Conservation (phyloP, 2,888 invertebrate genomes). For the Ormyrus labotus region DNA sequence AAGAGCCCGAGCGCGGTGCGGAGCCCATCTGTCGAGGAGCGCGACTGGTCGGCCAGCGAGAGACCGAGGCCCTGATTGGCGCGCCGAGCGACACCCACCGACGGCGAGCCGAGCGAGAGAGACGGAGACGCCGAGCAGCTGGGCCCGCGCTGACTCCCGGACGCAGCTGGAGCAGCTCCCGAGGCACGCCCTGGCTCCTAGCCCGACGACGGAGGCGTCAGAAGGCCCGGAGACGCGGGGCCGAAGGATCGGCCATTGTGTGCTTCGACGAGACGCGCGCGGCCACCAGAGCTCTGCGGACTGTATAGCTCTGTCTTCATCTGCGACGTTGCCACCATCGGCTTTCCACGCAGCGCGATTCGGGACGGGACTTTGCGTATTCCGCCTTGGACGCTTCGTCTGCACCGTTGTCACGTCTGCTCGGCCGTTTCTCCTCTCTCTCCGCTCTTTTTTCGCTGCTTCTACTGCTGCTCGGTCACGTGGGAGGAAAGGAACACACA, state of each 20-base stretch:
- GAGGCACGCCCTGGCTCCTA: no score
- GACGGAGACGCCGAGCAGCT: no score
- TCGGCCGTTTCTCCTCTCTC: neutral
- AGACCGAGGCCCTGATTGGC: constrained; percentile 70
- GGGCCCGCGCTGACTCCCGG: no score
- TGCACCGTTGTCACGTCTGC: neutral
- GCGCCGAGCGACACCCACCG: constrained; percentile 40
- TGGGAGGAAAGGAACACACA: constrained; percentile 13
- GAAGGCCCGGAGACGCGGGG: no score
- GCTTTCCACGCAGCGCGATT: neutral
- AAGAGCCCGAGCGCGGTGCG: constrained; percentile 58
- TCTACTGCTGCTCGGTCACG: constrained; percentile 11
- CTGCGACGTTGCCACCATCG: constrained; percentile 49
- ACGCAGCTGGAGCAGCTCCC: no score
- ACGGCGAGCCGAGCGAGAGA: neutral
- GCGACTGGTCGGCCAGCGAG: constrained; percentile 67
- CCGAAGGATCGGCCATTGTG: no score
- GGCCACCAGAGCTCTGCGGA: constrained; percentile 20
- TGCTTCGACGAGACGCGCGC: constrained; percentile 7
- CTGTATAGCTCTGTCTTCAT: neutral
- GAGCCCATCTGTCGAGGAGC: constrained; percentile 69
- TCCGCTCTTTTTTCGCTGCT: neutral
- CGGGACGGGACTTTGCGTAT: constrained; percentile 3
- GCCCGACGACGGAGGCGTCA: no score
- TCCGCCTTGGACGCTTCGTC: constrained; percentile 39